A percentile compares a stretch with the other conserved stretches of the same genome.
phyloP scores from a whole-genome alignment of 2,797 vertebrate genomes.

The Sarcoramphus papa region DNA sequence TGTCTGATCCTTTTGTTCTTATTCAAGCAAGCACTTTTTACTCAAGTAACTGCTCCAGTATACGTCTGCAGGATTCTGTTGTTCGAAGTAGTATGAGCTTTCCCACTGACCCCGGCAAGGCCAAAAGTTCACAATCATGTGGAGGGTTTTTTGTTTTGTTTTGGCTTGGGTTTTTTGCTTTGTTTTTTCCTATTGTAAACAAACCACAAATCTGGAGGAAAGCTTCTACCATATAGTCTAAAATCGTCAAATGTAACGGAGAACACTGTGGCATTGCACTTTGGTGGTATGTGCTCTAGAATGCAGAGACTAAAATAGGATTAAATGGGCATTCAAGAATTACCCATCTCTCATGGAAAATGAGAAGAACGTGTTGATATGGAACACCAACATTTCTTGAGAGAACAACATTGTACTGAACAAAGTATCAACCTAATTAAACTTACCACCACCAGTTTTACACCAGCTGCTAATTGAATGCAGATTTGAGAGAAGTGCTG shows the following conservation, averaged over 20 bases:
- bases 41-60: neutral
- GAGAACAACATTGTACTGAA: neutral
- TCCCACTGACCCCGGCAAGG: neutral
- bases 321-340: neutral
- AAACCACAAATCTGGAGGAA: neutral
- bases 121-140: neutral
- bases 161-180: neutral
- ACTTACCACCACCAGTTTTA: neutral
- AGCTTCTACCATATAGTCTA: neutral
- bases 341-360: neutral
- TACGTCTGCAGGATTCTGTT: neutral
- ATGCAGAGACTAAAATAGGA: neutral
- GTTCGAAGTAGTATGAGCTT: neutral
- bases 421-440: neutral
- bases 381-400: neutral
- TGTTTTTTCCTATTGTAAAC: neutral
- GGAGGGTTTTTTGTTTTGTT: no score
- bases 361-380: neutral
- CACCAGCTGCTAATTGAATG: neutral
- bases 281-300: neutral
- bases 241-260: neutral
- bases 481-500: neutral
- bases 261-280: neutral
- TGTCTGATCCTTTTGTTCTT: neutral
- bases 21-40: neutral